Evolutionary conservation across 2,888 invertebrate genomes (phyloP).

Genomic region (Brenthis ino): DNA sequence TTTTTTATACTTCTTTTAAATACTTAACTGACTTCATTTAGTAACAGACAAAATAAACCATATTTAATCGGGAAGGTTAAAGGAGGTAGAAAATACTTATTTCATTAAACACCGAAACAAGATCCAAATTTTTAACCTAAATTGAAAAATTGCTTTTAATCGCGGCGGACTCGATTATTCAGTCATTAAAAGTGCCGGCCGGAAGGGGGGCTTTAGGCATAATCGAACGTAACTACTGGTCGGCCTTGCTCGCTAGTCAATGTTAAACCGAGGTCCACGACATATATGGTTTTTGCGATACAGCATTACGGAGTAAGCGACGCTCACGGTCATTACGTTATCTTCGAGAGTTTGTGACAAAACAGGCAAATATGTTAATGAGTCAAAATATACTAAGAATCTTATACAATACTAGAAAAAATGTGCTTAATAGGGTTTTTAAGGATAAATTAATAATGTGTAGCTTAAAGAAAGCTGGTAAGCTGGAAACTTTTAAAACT

Average conservation of each 20-base stretch:
- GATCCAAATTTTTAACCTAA: not conserved
- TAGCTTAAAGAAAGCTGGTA: no score
- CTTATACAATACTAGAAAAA: not conserved
- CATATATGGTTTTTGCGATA: constrained; percentile 56
- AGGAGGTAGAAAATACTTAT: not conserved
- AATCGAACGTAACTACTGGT: constrained; percentile 33
- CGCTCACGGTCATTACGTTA: constrained; percentile 28
- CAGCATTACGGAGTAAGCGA: constrained; percentile 16
- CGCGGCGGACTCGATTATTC: constrained; percentile 24
- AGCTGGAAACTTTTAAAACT: no score
- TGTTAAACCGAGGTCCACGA: constrained; percentile 56
- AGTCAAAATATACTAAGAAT: constrained; percentile 21
- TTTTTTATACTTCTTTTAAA: no score
- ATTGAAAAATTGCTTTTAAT: constrained; percentile 36
- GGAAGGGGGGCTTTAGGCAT: constrained; percentile 30
- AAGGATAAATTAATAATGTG: not conserved
- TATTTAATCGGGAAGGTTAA: not conserved
- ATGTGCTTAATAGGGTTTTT: not conserved
- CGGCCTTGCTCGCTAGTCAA: constrained; percentile 46
- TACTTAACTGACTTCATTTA: no score
- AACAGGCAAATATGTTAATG: constrained; percentile 20
- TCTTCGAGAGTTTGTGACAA: constrained; percentile 24
- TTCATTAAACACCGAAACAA: not conserved
- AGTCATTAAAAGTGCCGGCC: constrained; percentile 16
- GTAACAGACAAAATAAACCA: not conserved